Percentiles rank a stretch among this genome's conserved stretches.
Evolutionary conservation across 1,140 invertebrate genomes (phyloP).

Genomic region (Diachasma alloeum): DNA sequence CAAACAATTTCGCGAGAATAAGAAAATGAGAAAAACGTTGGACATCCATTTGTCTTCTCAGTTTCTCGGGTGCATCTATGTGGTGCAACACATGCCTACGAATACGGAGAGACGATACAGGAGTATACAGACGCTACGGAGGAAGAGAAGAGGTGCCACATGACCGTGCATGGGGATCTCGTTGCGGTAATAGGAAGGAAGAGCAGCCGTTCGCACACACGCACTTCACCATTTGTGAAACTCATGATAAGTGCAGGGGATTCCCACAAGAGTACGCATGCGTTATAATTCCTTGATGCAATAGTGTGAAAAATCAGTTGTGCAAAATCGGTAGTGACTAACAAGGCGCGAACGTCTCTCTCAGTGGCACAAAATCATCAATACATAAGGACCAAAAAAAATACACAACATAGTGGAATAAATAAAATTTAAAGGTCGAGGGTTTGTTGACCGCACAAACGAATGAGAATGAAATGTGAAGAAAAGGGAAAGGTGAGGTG

Average conservation of each 20-base stretch:
- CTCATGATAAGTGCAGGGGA: constrained; percentile 1
- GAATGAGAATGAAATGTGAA: too few relatives aligned
- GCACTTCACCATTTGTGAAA: constrained; percentile 22
- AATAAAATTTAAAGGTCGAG: too few relatives aligned
- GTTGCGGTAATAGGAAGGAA: constrained; percentile 9
- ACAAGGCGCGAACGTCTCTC: constrained; percentile 8
- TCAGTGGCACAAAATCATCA: not conserved
- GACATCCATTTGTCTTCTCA: constrained; percentile 16
- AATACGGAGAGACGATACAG: not conserved
- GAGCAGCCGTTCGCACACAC: not conserved
- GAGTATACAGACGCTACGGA: not conserved
- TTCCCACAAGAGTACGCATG: constrained; percentile 17
- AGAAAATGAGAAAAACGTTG: constrained; percentile 7
- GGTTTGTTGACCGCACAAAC: too few relatives aligned
- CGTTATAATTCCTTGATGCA: constrained; percentile 8
- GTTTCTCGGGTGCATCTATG: not conserved
- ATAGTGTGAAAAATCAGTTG: constrained; percentile 2
- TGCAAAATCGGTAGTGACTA: constrained; percentile 14
- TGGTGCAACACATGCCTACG: not conserved
- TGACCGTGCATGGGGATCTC: not conserved
- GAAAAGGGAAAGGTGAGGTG: too few relatives aligned
- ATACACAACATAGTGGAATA: too few relatives aligned
- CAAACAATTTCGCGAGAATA: constrained; percentile 6
- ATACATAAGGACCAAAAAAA: too few relatives aligned
- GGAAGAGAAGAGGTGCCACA: not conserved